These are phyloP conservation scores for Tridacna gigas DNA, from an alignment of 2,888 invertebrate species.

Conservation along the genomic window DNA sequence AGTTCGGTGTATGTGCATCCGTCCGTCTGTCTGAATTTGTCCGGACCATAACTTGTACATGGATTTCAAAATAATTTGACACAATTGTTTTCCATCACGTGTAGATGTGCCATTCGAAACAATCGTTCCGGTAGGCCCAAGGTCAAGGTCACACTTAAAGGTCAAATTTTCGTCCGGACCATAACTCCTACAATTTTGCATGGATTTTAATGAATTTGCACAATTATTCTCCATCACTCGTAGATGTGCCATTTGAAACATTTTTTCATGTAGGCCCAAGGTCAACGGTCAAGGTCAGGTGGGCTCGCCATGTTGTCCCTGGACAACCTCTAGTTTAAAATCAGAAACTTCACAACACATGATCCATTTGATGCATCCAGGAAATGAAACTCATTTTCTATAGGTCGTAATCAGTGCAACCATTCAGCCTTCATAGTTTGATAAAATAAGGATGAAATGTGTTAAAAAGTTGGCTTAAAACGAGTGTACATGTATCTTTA, in stretches of 20 bases:
- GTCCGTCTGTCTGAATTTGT: background rate
- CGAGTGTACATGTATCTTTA: no score
- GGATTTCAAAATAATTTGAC: background rate
- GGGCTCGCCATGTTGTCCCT: no score
- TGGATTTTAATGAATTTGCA: background rate
- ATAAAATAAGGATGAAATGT: no score
- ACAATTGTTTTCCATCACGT: background rate
- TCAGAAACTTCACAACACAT: no score
- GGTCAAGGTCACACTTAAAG: background rate
- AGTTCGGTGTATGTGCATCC: background rate
- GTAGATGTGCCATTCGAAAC: background rate
- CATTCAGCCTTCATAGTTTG: no score
- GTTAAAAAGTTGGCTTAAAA: no score
- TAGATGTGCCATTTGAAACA: background rate
- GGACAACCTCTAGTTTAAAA: no score
- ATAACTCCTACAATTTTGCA: background rate
- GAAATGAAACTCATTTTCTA: no score
- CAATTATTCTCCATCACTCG: background rate
- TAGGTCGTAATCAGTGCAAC: no score
- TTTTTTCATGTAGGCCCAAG: background rate
- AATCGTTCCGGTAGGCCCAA: background rate
- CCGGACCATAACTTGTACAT: background rate
- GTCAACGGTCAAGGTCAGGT: background rate
- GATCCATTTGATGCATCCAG: no score
- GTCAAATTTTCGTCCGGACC: conserved; percentile 1